Evolutionary conservation across 2,888 invertebrate species (phyloP).

Genomic region (Penaeus monodon): DNA sequence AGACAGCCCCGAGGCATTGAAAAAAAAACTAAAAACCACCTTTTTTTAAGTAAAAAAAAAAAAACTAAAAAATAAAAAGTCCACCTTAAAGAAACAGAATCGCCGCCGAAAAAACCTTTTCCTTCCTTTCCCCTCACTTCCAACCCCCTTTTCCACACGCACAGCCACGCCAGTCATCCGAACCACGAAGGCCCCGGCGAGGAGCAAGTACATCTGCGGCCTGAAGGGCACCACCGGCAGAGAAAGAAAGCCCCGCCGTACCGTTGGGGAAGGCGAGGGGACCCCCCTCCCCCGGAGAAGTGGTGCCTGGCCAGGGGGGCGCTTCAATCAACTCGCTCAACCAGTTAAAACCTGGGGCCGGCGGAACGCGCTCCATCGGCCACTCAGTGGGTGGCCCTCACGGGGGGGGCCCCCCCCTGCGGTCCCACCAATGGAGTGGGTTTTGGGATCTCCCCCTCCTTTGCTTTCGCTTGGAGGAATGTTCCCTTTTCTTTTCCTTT

Average conservation of each 20-base stretch:
- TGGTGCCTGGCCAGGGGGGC: slow-evolving; percentile 97
- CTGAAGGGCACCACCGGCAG: slow-evolving; percentile 83
- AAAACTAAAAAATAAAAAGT: no score
- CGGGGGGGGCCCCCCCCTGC: slow-evolving; percentile 93
- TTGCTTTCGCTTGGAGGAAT: background rate
- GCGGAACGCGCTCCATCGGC: slow-evolving; percentile 91
- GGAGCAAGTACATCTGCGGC: slow-evolving; percentile 92
- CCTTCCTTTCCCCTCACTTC: slow-evolving; percentile 66
- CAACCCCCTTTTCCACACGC: slow-evolving; percentile 71
- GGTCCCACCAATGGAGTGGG: slow-evolving; percentile 90
- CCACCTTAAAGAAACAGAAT: no score
- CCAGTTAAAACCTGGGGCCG: slow-evolving; percentile 93
- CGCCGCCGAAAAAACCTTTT: no score
- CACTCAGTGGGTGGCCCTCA: slow-evolving; percentile 91
- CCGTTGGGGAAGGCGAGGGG: slow-evolving; percentile 93
- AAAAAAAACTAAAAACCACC: no score
- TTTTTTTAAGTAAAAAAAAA: no score
- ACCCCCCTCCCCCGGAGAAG: slow-evolving; percentile 88
- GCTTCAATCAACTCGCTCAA: slow-evolving; percentile 90
- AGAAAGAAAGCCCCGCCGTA: no score
- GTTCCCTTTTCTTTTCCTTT: background rate
- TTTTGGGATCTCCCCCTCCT: no score
- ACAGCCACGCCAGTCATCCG: slow-evolving; percentile 71
- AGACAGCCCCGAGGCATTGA: no score
- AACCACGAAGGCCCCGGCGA: slow-evolving; percentile 79